Base-by-base conservation (phyloP, 2,797 vertebrate species). In the Chanos chanos region DNA sequence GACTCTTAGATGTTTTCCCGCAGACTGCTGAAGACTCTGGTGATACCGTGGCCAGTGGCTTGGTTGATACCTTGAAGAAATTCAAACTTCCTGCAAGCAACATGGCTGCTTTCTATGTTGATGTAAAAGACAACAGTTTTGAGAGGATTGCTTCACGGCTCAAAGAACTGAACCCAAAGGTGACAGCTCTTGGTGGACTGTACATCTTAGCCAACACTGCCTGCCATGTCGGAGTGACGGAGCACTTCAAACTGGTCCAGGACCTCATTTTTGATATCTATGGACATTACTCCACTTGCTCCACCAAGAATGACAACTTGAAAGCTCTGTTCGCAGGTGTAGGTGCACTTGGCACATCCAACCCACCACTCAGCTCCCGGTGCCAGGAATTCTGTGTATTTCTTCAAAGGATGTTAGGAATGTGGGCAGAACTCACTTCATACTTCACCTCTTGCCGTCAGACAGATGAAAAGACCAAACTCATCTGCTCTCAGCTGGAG, bases 1-100 rank as follows among this genome's bases (percentile, higher is more conserved):
- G 68, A 10, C 81, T 91, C 45, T 70, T 91, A 65, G 90, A 90
- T 28, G 85, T 83, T 47, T 37, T 86, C 41, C 66, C 67, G 43
- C 45, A 49, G 13, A 54, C 63, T 7, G 55, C 40, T 13, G 28
- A 31, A 28, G 77, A 70, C 13, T 51, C 28, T 3, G 74, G 25
- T 25, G 72, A 74, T 47, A 59, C 78, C 45, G 68, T 56, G 0
- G 70, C 65, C 0, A 41, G 47, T 1, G 64, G 63, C 6, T 73
- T 86, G 62, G 63, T 65, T 34, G 63, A 78, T 34, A 80, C 73
- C 10, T 28, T 90, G 31, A 77, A 82, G 66, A 85, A 72, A 54
- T 89, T 87, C 15, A 63, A 70, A 28, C 67, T 90, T 36, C 74
- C 82, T 18, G 2, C 69, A 4, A 41, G 72, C 16, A 87, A 87